Evolutionary conservation across 2,113 vertebrate genomes (phyloP).

Genomic region (Nematolebias whitei): DNA sequence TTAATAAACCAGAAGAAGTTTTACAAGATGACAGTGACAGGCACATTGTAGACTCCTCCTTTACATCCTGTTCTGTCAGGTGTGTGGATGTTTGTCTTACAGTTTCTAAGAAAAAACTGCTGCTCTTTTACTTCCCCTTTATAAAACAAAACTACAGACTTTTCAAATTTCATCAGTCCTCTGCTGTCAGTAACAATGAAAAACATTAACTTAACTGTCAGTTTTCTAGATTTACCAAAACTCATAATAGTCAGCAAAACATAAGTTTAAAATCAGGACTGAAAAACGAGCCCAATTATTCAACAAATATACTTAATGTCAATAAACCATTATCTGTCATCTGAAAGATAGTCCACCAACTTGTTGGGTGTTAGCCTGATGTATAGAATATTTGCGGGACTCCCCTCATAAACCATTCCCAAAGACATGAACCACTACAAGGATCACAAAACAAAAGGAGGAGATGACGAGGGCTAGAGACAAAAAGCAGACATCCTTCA

Average conservation of each 20-base stretch:
- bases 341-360: neutral
- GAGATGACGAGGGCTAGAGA: conserved; percentile 22
- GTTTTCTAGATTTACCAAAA: no score
- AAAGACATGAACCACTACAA: neutral
- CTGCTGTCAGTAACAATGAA: neutral
- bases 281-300: no score
- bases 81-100: neutral
- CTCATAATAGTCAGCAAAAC: no score
- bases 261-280: no score
- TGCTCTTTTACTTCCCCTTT: neutral
- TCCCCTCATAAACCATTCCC: neutral
- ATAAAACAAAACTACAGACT: neutral
- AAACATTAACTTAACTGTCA: no score
- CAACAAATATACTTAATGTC: neutral
- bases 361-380: neutral
- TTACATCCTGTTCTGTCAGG: conserved; percentile 10
- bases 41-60: neutral
- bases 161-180: neutral
- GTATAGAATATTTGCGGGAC: neutral
- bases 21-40: neutral
- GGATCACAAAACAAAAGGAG: conserved; percentile 38
- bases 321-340: neutral
- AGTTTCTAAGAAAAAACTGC: neutral
- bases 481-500: conserved; percentile 32
- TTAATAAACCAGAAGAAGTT: neutral